Percentiles rank a stretch among this genome's conserved stretches.
Conservation (phyloP, 2,888 invertebrate genomes). For the Eupithecia subfuscata region DNA sequence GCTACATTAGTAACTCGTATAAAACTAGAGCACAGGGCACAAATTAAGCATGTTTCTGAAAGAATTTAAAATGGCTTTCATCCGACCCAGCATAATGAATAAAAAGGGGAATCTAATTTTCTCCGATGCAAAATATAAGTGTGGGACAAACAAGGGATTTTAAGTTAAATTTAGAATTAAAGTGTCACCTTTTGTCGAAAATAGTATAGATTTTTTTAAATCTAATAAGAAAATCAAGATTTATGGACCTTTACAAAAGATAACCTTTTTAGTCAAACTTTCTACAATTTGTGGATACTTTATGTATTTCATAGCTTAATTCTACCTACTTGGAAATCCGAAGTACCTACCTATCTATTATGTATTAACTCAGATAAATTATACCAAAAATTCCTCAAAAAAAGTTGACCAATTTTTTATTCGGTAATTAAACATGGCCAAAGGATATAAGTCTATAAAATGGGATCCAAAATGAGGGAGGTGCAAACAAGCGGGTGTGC, state of each 20-base stretch:
- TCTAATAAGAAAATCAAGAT: no score
- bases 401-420: not conserved
- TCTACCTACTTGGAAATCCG: no score
- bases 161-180: conserved; percentile 25
- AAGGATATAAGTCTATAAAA: not conserved
- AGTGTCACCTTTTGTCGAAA: not conserved
- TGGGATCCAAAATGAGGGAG: not conserved
- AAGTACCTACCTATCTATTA: no score
- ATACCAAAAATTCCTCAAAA: not conserved
- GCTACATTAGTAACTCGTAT: not conserved
- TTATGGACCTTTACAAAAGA: no score
- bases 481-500: not conserved
- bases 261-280: no score
- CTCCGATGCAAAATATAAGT: conserved; percentile 34
- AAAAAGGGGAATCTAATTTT: conserved; percentile 29
- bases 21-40: not conserved
- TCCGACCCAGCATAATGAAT: conserved; percentile 26
- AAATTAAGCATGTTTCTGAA: conserved; percentile 15
- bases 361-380: no score
- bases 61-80: conserved; percentile 24
- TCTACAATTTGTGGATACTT: no score
- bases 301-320: no score
- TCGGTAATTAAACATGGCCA: not conserved
- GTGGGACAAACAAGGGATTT: conserved; percentile 18
- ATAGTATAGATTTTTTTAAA: no score